Conservation (phyloP, 2,888 invertebrate genomes). For the Adela reaumurella region DNA sequence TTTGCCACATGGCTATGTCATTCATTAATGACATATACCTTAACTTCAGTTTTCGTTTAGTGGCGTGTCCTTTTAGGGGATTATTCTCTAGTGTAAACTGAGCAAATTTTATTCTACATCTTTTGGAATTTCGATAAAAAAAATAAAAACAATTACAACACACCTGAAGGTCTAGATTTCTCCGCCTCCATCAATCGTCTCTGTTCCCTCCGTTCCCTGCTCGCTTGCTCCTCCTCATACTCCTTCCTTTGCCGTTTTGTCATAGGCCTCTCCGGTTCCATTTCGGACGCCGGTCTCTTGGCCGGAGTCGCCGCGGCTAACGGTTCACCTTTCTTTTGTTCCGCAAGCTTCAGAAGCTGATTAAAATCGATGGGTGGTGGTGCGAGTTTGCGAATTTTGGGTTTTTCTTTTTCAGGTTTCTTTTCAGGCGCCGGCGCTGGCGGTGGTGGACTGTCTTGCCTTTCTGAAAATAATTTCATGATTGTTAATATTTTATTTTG, state of each 20-base stretch:
- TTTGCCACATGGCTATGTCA: too few relatives aligned
- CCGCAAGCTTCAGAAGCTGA: conserved; percentile 75
- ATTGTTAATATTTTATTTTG: too few relatives aligned
- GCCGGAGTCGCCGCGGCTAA: conserved; percentile 34
- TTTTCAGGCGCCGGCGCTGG: conserved; percentile 36
- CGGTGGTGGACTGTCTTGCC: conserved; percentile 27
- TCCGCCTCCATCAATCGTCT: conserved; percentile 34
- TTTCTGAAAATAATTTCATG: conserved; percentile 14
- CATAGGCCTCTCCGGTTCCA: conserved; percentile 67
- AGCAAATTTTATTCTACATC: too few relatives aligned
- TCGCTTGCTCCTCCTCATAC: conserved; percentile 67
- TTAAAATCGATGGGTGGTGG: conserved; percentile 79
- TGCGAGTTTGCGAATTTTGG: conserved; percentile 56
- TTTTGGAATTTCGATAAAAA: too few relatives aligned
- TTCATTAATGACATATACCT: too few relatives aligned
- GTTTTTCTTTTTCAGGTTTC: conserved; percentile 48
- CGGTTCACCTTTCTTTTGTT: conserved; percentile 79
- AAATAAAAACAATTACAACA: too few relatives aligned
- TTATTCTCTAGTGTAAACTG: too few relatives aligned
- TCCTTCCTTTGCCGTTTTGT: conserved; percentile 79
- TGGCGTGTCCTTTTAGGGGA: too few relatives aligned
- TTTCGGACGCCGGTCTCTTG: conserved; percentile 47
- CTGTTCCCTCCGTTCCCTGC: conserved; percentile 50
- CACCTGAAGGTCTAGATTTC: too few relatives aligned
- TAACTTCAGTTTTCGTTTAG: too few relatives aligned